A percentile compares a stretch with the other conserved stretches of the same genome.
These are phyloP conservation scores for Drosophila nasuta DNA, from an alignment of 1,140 invertebrate species.

Conservation along the genomic window DNA sequence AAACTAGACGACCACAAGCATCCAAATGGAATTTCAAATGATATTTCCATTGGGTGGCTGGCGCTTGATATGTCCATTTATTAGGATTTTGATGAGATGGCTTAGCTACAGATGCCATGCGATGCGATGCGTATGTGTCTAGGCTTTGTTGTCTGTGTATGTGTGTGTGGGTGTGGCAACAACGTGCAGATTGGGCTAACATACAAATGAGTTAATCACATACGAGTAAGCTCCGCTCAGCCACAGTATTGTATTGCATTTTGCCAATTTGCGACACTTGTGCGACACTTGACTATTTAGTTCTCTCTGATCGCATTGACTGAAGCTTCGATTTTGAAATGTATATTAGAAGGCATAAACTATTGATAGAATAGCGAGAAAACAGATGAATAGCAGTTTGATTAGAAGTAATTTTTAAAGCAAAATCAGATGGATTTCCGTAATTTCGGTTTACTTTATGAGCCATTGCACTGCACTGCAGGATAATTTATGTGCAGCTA, in stretches of 20 bases:
- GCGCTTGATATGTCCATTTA: constrained; percentile 36
- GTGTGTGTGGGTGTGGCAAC: constrained; percentile 21
- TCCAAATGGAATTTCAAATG: constrained; percentile 55
- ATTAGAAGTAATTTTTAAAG: too few relatives aligned
- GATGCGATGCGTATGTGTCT: neutral
- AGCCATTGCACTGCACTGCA: constrained; percentile 21
- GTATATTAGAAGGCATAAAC: neutral
- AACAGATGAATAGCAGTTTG: neutral
- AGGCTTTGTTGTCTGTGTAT: constrained; percentile 20
- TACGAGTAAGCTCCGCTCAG: constrained; percentile 2
- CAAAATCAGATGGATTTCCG: neutral
- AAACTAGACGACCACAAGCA: constrained; percentile 28
- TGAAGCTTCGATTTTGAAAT: neutral
- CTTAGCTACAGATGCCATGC: constrained; percentile 38
- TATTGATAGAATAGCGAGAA: neutral
- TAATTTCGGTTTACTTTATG: constrained; percentile 21
- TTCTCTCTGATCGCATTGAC: neutral
- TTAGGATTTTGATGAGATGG: constrained; percentile 53
- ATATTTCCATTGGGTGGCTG: constrained; percentile 15
- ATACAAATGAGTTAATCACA: constrained; percentile 50
- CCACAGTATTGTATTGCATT: constrained; percentile 11
- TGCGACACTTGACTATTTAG: constrained; percentile 1
- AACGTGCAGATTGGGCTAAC: constrained; percentile 51
- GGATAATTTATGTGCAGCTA: constrained; percentile 73
- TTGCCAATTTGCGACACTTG: constrained; percentile 32